Percentiles rank a stretch among this genome's conserved stretches.
phyloP scores from a whole-genome alignment of 2,113 vertebrate genomes.

The Lepisosteus oculatus region DNA sequence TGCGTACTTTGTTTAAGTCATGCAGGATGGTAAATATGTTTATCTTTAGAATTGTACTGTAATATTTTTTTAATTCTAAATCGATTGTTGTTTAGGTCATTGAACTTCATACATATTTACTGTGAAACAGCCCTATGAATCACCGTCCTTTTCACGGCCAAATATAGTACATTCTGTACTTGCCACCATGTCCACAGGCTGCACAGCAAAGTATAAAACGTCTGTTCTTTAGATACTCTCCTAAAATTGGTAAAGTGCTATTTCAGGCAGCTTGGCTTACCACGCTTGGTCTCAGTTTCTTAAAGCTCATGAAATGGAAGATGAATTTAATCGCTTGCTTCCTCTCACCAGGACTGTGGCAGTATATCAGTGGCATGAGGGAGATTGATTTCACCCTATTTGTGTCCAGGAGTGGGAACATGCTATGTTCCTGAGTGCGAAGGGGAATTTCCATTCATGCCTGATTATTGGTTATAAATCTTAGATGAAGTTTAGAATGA shows the following conservation, averaged over 20 bases:
- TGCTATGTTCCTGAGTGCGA: slow-evolving; percentile 32
- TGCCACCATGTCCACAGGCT: no score
- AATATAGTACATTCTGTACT: no score
- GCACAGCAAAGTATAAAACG: no score
- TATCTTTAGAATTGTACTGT: no score
- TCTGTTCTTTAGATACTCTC: slow-evolving; percentile 1
- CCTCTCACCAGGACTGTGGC: slow-evolving; percentile 6
- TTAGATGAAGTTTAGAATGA: slow-evolving; percentile 35
- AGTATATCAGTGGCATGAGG: slow-evolving; percentile 30
- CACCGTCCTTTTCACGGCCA: no score
- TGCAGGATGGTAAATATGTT: no score
- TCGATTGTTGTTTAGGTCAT: no score
- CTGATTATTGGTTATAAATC: slow-evolving; percentile 54
- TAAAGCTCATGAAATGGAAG: slow-evolving; percentile 15
- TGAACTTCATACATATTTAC: no score
- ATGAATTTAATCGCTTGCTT: slow-evolving; percentile 20
- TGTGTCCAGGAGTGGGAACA: slow-evolving; percentile 24
- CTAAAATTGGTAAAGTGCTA: slow-evolving; percentile 4
- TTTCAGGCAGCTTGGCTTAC: slow-evolving; percentile 14
- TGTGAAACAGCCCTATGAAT: no score
- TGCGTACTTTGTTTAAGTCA: no score
- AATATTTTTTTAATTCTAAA: no score
- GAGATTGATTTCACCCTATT: slow-evolving; percentile 27
- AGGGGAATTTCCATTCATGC: slow-evolving; percentile 31
- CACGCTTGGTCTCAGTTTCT: slow-evolving; percentile 9